These are phyloP conservation scores for Paguma larvata DNA, from an alignment of 2,797 vertebrate species.

Conservation along the genomic window DNA sequence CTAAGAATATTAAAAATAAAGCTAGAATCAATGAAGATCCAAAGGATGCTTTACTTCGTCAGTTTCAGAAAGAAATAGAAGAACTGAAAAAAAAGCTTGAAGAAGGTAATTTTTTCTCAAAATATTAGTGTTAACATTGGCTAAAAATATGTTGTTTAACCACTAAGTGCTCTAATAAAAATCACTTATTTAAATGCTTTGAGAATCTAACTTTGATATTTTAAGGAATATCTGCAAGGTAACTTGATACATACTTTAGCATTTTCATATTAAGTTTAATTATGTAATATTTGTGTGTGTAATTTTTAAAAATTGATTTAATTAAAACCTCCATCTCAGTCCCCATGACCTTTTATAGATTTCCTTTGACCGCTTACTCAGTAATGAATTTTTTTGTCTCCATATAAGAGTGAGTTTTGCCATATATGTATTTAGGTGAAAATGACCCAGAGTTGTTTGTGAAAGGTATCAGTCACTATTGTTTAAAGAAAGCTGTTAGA, in stretches of 20 bases:
- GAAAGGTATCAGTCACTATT: neutral
- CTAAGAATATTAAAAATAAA: slow-evolving; percentile 99
- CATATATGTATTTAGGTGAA: neutral
- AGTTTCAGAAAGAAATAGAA: slow-evolving; percentile 99
- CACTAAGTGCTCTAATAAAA: neutral
- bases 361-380: neutral
- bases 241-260: neutral
- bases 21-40: slow-evolving; percentile 99
- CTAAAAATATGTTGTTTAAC: neutral
- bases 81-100: slow-evolving; percentile 98
- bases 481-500: slow-evolving; percentile 7
- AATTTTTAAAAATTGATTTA: slow-evolving; percentile 15
- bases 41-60: slow-evolving; percentile 96
- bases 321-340: neutral
- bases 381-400: slow-evolving; percentile 46
- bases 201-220: neutral
- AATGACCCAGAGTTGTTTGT: neutral
- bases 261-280: slow-evolving; percentile 59
- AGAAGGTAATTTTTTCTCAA: slow-evolving; percentile 91
- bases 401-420: neutral
- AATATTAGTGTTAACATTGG: slow-evolving; percentile 4
- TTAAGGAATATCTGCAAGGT: neutral
- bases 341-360: neutral
- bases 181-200: neutral
- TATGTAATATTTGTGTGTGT: neutral